Percentiles rank a stretch among this genome's conserved stretches.
Evolutionary conservation across 2,888 invertebrate species (phyloP).

Genomic region (Xiphydria camelus): DNA sequence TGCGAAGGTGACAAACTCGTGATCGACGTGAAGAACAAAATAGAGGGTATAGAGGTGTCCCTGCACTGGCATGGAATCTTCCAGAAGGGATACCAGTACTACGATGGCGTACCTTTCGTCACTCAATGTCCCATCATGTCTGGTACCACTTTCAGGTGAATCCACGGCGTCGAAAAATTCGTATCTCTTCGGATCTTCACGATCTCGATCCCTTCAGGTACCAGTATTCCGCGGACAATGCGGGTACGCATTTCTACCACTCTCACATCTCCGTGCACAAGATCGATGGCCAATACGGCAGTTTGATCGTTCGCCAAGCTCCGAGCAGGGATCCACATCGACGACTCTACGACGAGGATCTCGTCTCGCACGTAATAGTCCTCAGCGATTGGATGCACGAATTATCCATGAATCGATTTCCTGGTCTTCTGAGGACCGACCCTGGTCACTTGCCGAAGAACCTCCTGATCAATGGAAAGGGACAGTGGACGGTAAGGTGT

Average conservation of each 20-base stretch:
- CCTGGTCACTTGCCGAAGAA: slow-evolving; percentile 81
- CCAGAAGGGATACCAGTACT: slow-evolving; percentile 81
- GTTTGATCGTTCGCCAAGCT: slow-evolving; percentile 22
- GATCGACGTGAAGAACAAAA: slow-evolving; percentile 82
- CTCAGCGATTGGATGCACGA: slow-evolving; percentile 54
- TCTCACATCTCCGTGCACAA: slow-evolving; percentile 25
- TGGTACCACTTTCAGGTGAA: slow-evolving; percentile 80
- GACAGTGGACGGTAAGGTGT: slow-evolving; percentile 46
- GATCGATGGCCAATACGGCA: slow-evolving; percentile 28
- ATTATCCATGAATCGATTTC: slow-evolving; percentile 76
- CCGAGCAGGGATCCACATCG: slow-evolving; percentile 12
- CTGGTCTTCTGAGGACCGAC: slow-evolving; percentile 75
- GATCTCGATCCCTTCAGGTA: slow-evolving; percentile 33
- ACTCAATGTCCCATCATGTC: slow-evolving; percentile 88
- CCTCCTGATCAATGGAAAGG: slow-evolving; percentile 82
- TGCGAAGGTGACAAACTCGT: slow-evolving; percentile 86
- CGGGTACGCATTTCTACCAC: slow-evolving; percentile 37
- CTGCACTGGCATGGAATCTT: slow-evolving; percentile 92
- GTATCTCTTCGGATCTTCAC: background rate
- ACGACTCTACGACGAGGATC: slow-evolving; percentile 20
- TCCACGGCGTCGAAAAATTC: too few species aligned
- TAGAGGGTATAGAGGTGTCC: slow-evolving; percentile 83
- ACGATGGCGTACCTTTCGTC: slow-evolving; percentile 86
- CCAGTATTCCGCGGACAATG: slow-evolving; percentile 20
- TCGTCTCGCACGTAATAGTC: slow-evolving; percentile 14